These are phyloP conservation scores for Lethocerus indicus DNA, from an alignment of 1,140 invertebrate genomes.

Conservation along the genomic window DNA sequence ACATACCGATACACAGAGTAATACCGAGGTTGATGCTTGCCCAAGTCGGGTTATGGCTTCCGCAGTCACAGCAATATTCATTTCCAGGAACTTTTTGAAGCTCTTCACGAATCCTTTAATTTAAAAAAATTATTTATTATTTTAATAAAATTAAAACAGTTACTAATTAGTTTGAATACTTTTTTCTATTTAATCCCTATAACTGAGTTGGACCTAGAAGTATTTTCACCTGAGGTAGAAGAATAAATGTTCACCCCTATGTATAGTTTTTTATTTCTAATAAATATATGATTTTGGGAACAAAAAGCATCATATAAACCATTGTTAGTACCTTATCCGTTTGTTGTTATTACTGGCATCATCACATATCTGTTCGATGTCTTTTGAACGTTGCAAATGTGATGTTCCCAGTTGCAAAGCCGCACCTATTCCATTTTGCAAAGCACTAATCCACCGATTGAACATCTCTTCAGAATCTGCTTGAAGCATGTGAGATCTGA, in stretches of 20 bases:
- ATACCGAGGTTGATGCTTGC: slow-evolving; percentile 94
- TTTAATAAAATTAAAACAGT: neutral
- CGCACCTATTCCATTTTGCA: slow-evolving; percentile 71
- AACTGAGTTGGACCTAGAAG: too few relatives aligned
- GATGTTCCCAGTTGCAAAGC: slow-evolving; percentile 48
- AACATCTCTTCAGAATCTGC: slow-evolving; percentile 87
- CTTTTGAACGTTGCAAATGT: too few relatives aligned
- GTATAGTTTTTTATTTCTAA: too few relatives aligned
- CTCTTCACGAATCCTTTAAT: slow-evolving; percentile 59
- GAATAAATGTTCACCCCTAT: too few relatives aligned
- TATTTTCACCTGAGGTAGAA: too few relatives aligned
- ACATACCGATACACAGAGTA: slow-evolving; percentile 79
- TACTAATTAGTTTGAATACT: too few relatives aligned
- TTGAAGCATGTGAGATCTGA: slow-evolving; percentile 86
- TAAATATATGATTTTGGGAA: too few relatives aligned
- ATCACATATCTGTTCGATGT: too few relatives aligned
- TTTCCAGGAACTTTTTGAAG: slow-evolving; percentile 77
- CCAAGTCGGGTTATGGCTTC: slow-evolving; percentile 73
- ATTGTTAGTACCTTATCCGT: too few relatives aligned
- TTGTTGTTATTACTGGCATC: too few relatives aligned
- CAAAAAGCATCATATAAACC: too few relatives aligned
- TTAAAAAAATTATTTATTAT: slow-evolving; percentile 3
- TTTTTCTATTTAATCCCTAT: too few relatives aligned
- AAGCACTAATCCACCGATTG: slow-evolving; percentile 69
- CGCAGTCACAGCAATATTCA: slow-evolving; percentile 79